phyloP scores from a whole-genome alignment of 2,888 invertebrate species.

The Ochropleura plecta region DNA sequence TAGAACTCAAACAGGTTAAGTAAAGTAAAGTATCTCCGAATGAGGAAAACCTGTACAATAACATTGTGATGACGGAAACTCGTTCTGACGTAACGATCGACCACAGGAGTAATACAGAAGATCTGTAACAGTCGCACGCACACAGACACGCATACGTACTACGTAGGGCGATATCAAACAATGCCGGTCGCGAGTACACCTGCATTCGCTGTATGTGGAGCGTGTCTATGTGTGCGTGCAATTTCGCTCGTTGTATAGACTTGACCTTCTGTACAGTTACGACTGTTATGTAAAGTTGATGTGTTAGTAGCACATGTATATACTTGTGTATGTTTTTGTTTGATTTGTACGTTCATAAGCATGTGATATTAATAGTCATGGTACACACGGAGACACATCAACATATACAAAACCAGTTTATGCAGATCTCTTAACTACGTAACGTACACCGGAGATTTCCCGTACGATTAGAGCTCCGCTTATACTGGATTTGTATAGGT shows the following conservation, averaged over 20 bases:
- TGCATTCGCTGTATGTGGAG: slow-evolving; percentile 11
- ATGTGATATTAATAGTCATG: background rate
- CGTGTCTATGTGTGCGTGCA: background rate
- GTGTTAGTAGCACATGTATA: background rate
- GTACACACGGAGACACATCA: too few relatives aligned
- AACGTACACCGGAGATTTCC: too few relatives aligned
- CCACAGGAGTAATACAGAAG: slow-evolving; percentile 7
- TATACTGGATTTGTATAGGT: too few relatives aligned
- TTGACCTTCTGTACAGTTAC: background rate
- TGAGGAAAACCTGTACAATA: slow-evolving; percentile 51
- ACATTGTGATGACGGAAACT: slow-evolving; percentile 26
- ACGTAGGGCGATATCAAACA: background rate
- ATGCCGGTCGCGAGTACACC: background rate
- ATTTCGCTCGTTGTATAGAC: background rate
- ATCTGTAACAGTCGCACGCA: background rate
- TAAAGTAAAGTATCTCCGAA: slow-evolving; percentile 26
- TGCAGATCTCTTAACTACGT: too few relatives aligned
- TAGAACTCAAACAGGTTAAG: slow-evolving; percentile 31
- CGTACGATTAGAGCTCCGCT: too few relatives aligned
- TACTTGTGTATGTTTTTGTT: background rate
- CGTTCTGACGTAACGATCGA: slow-evolving; percentile 34
- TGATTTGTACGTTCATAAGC: slow-evolving; percentile 12
- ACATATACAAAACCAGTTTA: too few relatives aligned
- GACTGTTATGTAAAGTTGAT: background rate
- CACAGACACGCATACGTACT: too few relatives aligned